A percentile compares a stretch with the other conserved stretches of the same genome.
phyloP scores from a whole-genome alignment of 2,113 vertebrate genomes.

The Carassius gibelio region DNA sequence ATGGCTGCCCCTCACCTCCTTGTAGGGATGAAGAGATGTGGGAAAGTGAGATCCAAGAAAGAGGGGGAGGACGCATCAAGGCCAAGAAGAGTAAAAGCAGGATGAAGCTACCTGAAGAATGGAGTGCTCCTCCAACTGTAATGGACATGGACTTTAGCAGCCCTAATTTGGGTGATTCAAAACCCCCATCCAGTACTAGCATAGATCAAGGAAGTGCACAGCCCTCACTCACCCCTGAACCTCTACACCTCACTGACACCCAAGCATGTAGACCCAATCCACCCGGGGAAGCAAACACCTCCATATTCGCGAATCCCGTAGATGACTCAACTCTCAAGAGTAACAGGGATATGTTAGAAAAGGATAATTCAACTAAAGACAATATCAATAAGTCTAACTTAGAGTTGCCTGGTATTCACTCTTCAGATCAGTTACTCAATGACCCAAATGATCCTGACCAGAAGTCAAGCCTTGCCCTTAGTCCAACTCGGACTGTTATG shows the following conservation, averaged over 20 bases:
- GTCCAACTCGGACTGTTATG: conserved; percentile 74
- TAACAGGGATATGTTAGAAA: not conserved
- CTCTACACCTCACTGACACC: not conserved
- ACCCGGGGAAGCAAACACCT: conserved; percentile 21
- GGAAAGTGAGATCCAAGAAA: conserved; percentile 76
- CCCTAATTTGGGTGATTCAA: conserved; percentile 35
- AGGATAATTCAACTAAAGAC: not conserved
- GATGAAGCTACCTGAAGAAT: conserved; percentile 77
- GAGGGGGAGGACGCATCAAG: conserved; percentile 72
- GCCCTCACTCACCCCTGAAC: conserved; percentile 10
- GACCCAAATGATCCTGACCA: conserved; percentile 8
- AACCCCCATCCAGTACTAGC: not conserved
- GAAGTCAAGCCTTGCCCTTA: conserved; percentile 49
- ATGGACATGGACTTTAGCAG: conserved; percentile 47
- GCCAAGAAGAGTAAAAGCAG: conserved; percentile 76
- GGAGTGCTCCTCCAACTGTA: conserved; percentile 65
- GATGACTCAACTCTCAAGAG: not conserved
- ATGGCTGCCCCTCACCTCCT: conserved; percentile 37
- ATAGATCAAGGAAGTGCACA: conserved; percentile 8
- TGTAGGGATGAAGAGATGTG: conserved; percentile 68
- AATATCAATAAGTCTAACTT: conserved; percentile 19
- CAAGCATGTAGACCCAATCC: conserved; percentile 12
- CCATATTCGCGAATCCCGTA: not conserved
- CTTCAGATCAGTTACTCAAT: not conserved
- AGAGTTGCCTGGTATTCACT: conserved; percentile 17